Evolutionary conservation across 2,113 vertebrate species (phyloP).

Genomic region (Lota lota): DNA sequence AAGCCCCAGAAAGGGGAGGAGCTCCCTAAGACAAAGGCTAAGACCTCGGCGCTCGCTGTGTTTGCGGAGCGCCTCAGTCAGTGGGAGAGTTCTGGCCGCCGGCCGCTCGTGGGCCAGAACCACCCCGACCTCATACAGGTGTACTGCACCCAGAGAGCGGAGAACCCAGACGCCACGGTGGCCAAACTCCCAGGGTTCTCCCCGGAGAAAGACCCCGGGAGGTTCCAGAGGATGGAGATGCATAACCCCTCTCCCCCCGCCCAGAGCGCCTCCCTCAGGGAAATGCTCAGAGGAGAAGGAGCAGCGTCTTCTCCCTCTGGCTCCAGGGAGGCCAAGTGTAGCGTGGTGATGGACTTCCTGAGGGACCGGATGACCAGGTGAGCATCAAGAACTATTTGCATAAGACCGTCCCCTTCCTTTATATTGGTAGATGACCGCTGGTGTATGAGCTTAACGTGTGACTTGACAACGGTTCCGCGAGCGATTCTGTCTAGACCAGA

Average conservation of each 20-base stretch:
- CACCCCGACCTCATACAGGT: conserved; percentile 76
- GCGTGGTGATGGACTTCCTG: conserved; percentile 88
- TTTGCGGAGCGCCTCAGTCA: conserved; percentile 80
- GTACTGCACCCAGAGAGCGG: conserved; percentile 81
- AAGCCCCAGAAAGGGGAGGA: conserved; percentile 77
- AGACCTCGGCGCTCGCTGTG: conserved; percentile 78
- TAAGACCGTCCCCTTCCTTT: no score
- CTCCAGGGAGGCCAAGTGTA: conserved; percentile 85
- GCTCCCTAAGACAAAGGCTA: conserved; percentile 77
- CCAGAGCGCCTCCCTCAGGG: conserved; percentile 79
- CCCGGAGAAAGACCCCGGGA: conserved; percentile 80
- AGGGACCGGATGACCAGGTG: conserved; percentile 88
- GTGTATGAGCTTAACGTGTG: no score
- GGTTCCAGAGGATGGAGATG: conserved; percentile 77
- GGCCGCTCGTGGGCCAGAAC: conserved; percentile 65
- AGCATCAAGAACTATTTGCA: conserved; percentile 29
- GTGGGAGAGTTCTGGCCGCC: conserved; percentile 82
- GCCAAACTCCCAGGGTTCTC: conserved; percentile 78
- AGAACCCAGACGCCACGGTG: conserved; percentile 53
- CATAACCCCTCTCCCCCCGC: conserved; percentile 66
- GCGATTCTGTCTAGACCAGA: neutral
- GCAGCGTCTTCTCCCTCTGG: conserved; percentile 77
- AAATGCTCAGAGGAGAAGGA: conserved; percentile 70
- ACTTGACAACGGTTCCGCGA: no score
- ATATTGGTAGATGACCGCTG: no score